Conservation (phyloP, 2,888 invertebrate genomes). For the Eupithecia inturbata region DNA sequence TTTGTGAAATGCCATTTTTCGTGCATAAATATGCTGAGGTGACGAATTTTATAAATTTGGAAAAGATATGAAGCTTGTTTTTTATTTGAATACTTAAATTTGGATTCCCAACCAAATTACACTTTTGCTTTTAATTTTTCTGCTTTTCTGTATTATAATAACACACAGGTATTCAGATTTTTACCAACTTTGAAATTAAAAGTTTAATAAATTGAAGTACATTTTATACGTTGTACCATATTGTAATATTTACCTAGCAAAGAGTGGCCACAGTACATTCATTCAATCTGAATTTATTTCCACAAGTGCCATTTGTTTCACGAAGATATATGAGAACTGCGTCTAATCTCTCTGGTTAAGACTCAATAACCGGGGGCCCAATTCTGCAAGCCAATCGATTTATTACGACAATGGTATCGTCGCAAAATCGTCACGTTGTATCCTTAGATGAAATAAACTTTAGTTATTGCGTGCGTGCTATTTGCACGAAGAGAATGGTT, state of each 20-base stretch:
- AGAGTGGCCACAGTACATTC: background rate
- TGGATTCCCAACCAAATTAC: background rate
- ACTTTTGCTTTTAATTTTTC: background rate
- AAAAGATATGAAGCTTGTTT: background rate
- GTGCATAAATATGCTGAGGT: constrained; percentile 14
- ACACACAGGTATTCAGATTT: background rate
- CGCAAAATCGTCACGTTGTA: background rate
- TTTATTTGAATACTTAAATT: background rate
- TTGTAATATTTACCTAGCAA: background rate
- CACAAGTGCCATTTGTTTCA: background rate
- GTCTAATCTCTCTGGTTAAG: background rate
- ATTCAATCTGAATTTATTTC: background rate
- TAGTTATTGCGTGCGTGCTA: background rate
- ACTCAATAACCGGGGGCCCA: background rate
- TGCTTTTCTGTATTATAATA: background rate
- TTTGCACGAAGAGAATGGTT: background rate
- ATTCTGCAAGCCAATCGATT: background rate
- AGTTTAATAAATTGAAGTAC: background rate
- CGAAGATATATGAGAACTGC: background rate
- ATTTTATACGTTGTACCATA: background rate
- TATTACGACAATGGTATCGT: background rate
- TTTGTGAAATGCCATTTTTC: constrained; percentile 9
- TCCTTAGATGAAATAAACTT: background rate
- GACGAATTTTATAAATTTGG: constrained; percentile 4
- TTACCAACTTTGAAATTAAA: background rate